These are phyloP conservation scores for Ceyx cyanopectus DNA, from an alignment of 2,113 vertebrate genomes.

Conservation along the genomic window DNA sequence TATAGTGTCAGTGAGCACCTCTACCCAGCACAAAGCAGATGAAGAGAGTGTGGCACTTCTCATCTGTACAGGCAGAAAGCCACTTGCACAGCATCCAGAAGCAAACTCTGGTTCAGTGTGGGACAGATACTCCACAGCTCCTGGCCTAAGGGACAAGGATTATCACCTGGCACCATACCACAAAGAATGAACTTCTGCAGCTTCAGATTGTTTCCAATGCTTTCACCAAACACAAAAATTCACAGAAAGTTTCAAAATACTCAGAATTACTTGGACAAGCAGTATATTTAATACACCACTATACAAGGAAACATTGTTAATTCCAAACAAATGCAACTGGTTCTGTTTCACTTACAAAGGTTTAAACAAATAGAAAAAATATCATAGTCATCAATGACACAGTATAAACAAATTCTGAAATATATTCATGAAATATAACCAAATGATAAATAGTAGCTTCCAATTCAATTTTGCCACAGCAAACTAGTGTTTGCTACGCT, in stretches of 20 bases:
- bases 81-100: background rate
- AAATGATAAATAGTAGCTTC: background rate
- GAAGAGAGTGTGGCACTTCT: background rate
- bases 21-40: background rate
- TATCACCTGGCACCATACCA: background rate
- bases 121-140: background rate
- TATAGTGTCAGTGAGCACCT: background rate
- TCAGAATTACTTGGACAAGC: background rate
- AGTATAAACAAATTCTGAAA: background rate
- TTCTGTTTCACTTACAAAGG: background rate
- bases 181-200: fast-evolving
- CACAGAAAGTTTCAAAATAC: background rate
- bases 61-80: background rate
- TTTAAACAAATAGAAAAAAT: background rate
- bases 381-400: background rate
- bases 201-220: background rate
- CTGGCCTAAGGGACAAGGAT: background rate
- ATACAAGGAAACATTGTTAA: background rate
- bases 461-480: background rate
- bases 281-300: background rate
- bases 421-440: background rate
- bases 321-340: background rate
- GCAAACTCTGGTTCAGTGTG: background rate
- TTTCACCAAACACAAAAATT: background rate
- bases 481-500: background rate